These are phyloP conservation scores for Argyresthia goedartella DNA, from an alignment of 2,888 invertebrate genomes.

Conservation along the genomic window DNA sequence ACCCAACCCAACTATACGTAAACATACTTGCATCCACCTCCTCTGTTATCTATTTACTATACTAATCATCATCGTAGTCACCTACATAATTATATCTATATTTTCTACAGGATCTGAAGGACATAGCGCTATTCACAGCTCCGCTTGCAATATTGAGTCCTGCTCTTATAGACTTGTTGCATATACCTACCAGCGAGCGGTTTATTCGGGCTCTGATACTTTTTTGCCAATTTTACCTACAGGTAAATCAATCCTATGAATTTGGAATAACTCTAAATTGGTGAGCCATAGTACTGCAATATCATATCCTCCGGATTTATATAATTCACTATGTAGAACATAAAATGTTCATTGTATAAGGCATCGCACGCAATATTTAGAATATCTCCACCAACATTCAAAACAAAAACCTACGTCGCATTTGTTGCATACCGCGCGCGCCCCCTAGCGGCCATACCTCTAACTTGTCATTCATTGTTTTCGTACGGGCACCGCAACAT, in stretches of 20 bases:
- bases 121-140: conserved; percentile 62
- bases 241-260: conserved; percentile 36
- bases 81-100: background rate
- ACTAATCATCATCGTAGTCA: background rate
- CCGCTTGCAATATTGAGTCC: conserved; percentile 62
- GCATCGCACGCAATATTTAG: no score
- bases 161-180: conserved; percentile 72
- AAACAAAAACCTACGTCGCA: no score
- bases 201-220: conserved; percentile 74
- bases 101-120: conserved; percentile 46
- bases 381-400: no score
- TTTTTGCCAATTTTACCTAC: conserved; percentile 74
- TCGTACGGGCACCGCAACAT: no score
- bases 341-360: no score
- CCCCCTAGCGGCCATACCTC: no score
- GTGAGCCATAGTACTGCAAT: no score
- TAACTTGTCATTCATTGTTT: no score
- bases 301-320: no score
- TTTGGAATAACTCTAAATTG: no score
- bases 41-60: background rate
- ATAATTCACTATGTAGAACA: no score
- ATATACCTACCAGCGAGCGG: conserved; percentile 71
- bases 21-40: background rate
- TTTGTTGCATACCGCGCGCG: no score
- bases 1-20: background rate